Percentiles rank a stretch among this genome's conserved stretches.
These are phyloP conservation scores for Ceratina japonica DNA, from an alignment of 1,140 invertebrate genomes.

Conservation along the genomic window DNA sequence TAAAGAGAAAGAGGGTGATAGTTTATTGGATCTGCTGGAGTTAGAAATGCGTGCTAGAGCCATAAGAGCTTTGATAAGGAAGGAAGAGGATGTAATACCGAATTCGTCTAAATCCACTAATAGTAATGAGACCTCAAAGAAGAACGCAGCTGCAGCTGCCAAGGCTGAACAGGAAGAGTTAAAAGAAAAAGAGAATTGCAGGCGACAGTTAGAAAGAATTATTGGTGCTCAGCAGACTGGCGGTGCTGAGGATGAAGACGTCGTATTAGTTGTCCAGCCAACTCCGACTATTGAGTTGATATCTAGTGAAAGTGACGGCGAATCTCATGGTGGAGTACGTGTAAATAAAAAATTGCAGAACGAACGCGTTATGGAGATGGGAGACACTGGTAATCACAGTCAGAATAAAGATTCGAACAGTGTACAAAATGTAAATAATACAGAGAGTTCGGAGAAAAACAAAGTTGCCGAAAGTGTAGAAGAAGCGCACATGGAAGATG, in stretches of 20 bases:
- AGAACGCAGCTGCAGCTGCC: constrained; percentile 6
- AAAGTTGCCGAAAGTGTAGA: constrained; percentile 1
- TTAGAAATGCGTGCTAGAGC: constrained; percentile 81
- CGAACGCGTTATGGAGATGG: constrained; percentile 51
- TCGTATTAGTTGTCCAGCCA: constrained; percentile 75
- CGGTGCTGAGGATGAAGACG: constrained; percentile 73
- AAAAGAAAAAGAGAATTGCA: constrained; percentile 55
- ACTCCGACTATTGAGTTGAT: constrained; percentile 75
- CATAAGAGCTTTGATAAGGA: constrained; percentile 79
- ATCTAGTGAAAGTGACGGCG: constrained; percentile 74
- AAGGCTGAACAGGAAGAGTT: constrained; percentile 41
- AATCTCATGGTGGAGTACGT: constrained; percentile 48
- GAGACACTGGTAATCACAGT: constrained; percentile 1
- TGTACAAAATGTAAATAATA: neutral
- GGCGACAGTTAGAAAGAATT: constrained; percentile 67
- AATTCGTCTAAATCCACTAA: constrained; percentile 33
- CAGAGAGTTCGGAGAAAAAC: constrained; percentile 23
- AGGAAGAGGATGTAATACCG: constrained; percentile 75
- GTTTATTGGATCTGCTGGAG: constrained; percentile 79
- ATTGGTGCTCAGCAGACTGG: constrained; percentile 53
- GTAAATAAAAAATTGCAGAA: constrained; percentile 64
- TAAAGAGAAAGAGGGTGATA: constrained; percentile 78
- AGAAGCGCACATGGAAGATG: constrained; percentile 19
- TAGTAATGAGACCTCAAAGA: neutral
- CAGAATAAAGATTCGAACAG: constrained; percentile 21